Conservation (phyloP, 2,888 invertebrate genomes). For the Aelia acuminata region DNA sequence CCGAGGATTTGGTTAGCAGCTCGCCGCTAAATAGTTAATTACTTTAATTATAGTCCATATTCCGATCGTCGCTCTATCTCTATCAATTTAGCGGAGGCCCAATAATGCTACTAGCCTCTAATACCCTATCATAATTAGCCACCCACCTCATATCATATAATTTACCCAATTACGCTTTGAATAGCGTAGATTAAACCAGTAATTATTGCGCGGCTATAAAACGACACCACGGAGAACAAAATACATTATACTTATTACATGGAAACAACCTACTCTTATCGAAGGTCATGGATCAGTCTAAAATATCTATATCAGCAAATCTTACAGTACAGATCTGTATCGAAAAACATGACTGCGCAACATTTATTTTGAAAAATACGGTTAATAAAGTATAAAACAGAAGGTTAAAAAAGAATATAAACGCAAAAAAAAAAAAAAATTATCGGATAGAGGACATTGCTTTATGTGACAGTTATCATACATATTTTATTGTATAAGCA, state of each 20-base stretch:
- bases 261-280: not conserved
- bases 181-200: not conserved
- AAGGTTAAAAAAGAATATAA: too few relatives aligned
- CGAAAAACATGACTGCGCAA: too few relatives aligned
- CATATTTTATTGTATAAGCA: too few relatives aligned
- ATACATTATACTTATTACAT: not conserved
- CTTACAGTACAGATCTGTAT: too few relatives aligned
- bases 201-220: not conserved
- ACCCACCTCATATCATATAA: not conserved
- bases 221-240: not conserved
- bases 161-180: not conserved
- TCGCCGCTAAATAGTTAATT: slow-evolving; percentile 33
- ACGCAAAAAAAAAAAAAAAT: too few relatives aligned
- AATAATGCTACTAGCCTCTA: not conserved
- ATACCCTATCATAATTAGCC: not conserved
- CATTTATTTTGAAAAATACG: too few relatives aligned
- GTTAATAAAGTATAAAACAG: too few relatives aligned
- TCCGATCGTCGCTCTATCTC: not conserved
- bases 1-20: slow-evolving; percentile 32
- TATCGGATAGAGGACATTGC: too few relatives aligned
- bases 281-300: not conserved
- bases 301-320: not conserved
- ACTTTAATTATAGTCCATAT: slow-evolving; percentile 41
- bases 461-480: too few relatives aligned
- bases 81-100: not conserved